Evolutionary conservation across 2,113 vertebrate genomes (phyloP), one percentile per base, ranked within the genome.

Genomic region (Nothobranchius furzeri): DNA sequence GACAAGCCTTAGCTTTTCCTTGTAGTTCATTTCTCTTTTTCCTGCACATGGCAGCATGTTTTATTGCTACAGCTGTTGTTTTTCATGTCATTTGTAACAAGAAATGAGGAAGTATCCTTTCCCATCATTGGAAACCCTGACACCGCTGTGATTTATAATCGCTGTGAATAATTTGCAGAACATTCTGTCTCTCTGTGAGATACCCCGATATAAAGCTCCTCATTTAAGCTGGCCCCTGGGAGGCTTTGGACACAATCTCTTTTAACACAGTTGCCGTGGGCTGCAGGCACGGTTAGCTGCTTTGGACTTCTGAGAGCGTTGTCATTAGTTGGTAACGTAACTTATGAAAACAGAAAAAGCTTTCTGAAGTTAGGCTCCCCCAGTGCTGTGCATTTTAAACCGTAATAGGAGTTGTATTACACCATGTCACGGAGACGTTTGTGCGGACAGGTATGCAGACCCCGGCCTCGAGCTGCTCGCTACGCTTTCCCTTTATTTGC

Each of bases 41-140:
- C 10, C 10, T 2, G 2, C 12, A 45, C 85, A 85, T 74, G 66
- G 77, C 69, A 12, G 67, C 72, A 64, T 48, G 9, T 86, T 89
- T 89, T 90, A 90, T 89, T 84, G 86, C 75, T 82, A 85, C 89
- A 91, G 88, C 85, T 89, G 87, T 88, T 91, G 84, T 90, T 89
- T 89, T 89, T 69, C 55, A 45, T 85, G 85, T 82, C 75, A 79
- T 85, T 86, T 87, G 79, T 84, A 84, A 86, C 83, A 88, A 69
- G 70, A 73, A 82, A 84, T 30, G 76, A 81, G 78, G 79, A 77
- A 81, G 66, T 75, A 81, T 83, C 77, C 77, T 78, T 78, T 86
- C 73, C 70, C 69, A 80, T 84, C 72, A 77, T 61, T 63, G 68
- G 69, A 83, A 82, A 88, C 81, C 68, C 69, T 83, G 84, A 87